Evolutionary conservation across 2,797 vertebrate genomes (phyloP).

Genomic region (Morelia viridis): DNA sequence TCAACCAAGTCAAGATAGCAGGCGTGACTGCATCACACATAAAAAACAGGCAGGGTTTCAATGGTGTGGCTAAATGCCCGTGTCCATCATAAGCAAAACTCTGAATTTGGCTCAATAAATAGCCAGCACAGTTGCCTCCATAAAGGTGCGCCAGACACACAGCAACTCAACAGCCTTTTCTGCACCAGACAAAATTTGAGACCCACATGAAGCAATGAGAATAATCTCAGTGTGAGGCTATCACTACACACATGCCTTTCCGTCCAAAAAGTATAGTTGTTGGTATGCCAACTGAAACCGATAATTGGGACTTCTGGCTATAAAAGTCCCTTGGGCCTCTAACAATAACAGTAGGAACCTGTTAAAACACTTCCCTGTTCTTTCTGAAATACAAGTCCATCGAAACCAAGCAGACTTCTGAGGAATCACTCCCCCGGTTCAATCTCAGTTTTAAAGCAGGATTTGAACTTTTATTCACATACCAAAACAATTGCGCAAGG

Average conservation of each 20-base stretch:
- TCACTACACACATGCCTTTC: background rate
- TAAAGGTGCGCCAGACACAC: background rate
- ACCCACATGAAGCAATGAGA: background rate
- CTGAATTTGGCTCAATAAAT: background rate
- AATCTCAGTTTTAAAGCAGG: background rate
- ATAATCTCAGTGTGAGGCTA: background rate
- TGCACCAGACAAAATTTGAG: background rate
- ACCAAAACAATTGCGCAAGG: background rate
- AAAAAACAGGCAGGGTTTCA: background rate
- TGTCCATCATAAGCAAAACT: background rate
- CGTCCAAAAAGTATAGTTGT: background rate
- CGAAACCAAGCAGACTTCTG: background rate
- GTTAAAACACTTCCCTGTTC: background rate
- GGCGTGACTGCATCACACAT: background rate
- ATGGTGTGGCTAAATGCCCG: background rate
- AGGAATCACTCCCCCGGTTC: background rate
- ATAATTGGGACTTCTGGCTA: background rate
- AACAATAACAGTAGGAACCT: background rate
- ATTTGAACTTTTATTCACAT: background rate
- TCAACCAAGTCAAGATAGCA: background rate
- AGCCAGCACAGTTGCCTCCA: background rate
- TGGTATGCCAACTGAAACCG: background rate
- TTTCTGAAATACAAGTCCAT: background rate
- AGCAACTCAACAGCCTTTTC: background rate
- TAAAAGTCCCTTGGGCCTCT: background rate